Percentiles rank a stretch among this genome's conserved stretches.
phyloP scores from a whole-genome alignment of 2,888 invertebrate genomes.

The Capitulum mitella region DNA sequence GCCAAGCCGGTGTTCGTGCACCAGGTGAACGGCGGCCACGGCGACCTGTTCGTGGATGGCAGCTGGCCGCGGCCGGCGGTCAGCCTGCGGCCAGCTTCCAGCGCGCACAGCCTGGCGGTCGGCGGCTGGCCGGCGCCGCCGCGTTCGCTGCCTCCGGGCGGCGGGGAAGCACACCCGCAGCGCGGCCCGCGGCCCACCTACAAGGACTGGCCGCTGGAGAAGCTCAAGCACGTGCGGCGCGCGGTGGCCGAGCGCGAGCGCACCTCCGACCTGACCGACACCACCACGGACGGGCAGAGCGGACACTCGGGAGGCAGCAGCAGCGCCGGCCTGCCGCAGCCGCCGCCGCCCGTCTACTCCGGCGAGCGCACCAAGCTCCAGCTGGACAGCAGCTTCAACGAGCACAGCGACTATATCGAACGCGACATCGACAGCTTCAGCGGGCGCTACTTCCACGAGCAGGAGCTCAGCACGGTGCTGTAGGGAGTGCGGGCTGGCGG shows the following conservation, averaged over 20 bases:
- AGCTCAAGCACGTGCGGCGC: background rate
- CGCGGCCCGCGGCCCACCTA: conserved; percentile 32
- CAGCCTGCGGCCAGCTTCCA: background rate
- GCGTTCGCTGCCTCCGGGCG: conserved; percentile 23
- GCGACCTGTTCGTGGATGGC: background rate
- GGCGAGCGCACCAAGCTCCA: background rate
- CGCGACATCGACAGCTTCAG: conserved; percentile 3
- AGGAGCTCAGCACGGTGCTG: conserved; percentile 8
- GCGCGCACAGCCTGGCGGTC: background rate
- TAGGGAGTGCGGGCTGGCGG: background rate
- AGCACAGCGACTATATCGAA: background rate
- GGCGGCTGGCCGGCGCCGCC: conserved; percentile 27
- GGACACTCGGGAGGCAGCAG: conserved; percentile 5
- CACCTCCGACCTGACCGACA: conserved; percentile 8
- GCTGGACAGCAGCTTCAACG: background rate
- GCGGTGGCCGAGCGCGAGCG: background rate
- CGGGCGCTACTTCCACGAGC: background rate
- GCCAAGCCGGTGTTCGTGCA: background rate
- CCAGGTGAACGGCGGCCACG: background rate
- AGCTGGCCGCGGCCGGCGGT: background rate
- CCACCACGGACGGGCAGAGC: background rate
- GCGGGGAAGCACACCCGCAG: conserved; percentile 31
- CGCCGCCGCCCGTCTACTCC: background rate
- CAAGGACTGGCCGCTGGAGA: conserved; percentile 30
- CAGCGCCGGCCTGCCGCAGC: background rate